Conservation (phyloP, 2,888 invertebrate species). For the Smittia aterrima region DNA sequence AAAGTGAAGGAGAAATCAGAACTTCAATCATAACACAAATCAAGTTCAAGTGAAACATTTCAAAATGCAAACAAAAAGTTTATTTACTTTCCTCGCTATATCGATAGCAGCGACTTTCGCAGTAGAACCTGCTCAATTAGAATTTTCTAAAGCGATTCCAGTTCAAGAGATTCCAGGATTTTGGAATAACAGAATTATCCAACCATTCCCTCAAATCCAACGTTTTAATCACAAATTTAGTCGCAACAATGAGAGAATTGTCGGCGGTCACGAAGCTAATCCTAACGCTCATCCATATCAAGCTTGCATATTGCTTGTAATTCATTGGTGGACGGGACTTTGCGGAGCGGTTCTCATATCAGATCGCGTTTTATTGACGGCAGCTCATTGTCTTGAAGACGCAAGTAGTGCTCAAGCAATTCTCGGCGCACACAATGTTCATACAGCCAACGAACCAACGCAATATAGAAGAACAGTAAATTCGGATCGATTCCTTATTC, state of each 20-base stretch:
- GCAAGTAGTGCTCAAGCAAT: background rate
- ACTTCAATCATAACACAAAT: no score
- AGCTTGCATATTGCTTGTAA: background rate
- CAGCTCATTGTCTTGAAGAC: constrained; percentile 18
- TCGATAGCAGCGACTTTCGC: background rate
- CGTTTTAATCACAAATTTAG: background rate
- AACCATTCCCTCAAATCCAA: background rate
- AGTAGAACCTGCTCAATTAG: no score
- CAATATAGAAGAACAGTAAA: background rate
- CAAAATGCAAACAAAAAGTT: background rate
- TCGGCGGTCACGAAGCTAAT: background rate
- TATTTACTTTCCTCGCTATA: background rate
- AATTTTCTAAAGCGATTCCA: background rate
- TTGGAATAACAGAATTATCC: constrained; percentile 14
- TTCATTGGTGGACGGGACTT: background rate
- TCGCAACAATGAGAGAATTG: background rate
- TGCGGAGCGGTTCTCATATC: constrained; percentile 22
- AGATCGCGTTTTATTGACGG: background rate
- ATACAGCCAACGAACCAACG: background rate
- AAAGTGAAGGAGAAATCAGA: background rate
- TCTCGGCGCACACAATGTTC: constrained; percentile 10
- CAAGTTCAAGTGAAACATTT: no score
- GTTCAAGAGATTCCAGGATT: constrained; percentile 32
- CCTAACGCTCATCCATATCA: constrained; percentile 22
- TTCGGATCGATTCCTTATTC: background rate